phyloP scores from a whole-genome alignment of 1,140 invertebrate genomes.

The Acromyrmex echinatior region DNA sequence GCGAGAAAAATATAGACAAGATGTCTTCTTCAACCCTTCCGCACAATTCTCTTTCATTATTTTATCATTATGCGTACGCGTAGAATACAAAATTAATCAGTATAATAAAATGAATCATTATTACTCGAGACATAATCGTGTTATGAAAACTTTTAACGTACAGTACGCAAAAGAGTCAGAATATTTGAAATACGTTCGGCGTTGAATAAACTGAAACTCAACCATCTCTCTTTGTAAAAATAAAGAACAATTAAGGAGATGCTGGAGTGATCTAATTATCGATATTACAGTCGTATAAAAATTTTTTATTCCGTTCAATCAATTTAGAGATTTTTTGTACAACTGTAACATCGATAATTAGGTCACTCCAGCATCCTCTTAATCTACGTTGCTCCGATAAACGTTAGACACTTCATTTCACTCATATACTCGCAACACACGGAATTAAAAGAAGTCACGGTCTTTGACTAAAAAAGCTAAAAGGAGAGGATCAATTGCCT shows the following conservation, averaged over 20 bases:
- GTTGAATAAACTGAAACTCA: conserved; percentile 8
- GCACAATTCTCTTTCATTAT: not conserved
- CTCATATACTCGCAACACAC: not conserved
- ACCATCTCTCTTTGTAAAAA: not conserved
- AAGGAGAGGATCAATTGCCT: not conserved
- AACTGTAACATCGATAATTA: no score
- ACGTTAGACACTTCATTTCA: not conserved
- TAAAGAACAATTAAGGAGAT: not conserved
- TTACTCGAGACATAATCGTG: not conserved
- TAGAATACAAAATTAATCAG: not conserved
- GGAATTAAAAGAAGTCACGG: conserved; percentile 25
- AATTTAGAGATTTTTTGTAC: no score
- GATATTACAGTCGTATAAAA: no score
- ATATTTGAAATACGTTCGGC: not conserved
- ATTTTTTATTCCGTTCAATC: no score
- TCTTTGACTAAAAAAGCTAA: conserved; percentile 15
- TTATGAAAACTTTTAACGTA: not conserved
- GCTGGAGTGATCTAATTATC: no score
- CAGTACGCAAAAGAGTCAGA: not conserved
- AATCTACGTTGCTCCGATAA: not conserved
- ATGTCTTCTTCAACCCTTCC: conserved; percentile 39
- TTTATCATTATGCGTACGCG: not conserved
- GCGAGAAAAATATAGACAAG: conserved; percentile 42
- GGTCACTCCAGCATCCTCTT: no score
- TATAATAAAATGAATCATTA: not conserved